A percentile compares a stretch with the other conserved stretches of the same genome.
phyloP scores from a whole-genome alignment of 2,113 vertebrate species.

The Promerops cafer region DNA sequence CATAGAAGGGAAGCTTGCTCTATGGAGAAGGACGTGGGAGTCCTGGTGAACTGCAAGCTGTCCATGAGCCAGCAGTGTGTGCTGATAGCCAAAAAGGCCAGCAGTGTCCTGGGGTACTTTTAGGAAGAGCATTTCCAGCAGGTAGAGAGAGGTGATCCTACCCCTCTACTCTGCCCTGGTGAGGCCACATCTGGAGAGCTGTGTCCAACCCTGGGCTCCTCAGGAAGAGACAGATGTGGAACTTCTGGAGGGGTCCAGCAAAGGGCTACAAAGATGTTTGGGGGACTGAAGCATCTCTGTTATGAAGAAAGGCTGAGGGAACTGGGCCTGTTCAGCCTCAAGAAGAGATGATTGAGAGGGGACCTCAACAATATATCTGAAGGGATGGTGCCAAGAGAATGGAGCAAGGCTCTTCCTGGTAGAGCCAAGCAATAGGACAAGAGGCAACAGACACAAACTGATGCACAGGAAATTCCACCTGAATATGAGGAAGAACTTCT shows the following conservation, averaged over 20 bases:
- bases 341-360: background rate
- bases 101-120: rapidly evolving
- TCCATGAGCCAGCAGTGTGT: background rate
- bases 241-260: background rate
- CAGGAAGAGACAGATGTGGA: background rate
- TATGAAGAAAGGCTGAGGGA: background rate
- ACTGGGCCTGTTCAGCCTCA: background rate
- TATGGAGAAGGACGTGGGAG: background rate
- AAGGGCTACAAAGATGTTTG: background rate
- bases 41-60: background rate
- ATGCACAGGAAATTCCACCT: background rate
- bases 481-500: background rate
- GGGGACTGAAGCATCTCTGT: background rate
- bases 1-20: rapidly evolving
- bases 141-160: background rate
- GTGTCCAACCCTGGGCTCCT: background rate
- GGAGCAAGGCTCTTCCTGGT: background rate
- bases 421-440: background rate
- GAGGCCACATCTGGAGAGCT: background rate
- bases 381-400: background rate
- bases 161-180: background rate
- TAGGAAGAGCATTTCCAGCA: background rate
- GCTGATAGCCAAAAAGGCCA: background rate
- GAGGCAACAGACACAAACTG: background rate
- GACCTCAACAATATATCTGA: background rate